Evolutionary conservation across 1,140 invertebrate genomes (phyloP).

Genomic region (Drosophila micromelanica): DNA sequence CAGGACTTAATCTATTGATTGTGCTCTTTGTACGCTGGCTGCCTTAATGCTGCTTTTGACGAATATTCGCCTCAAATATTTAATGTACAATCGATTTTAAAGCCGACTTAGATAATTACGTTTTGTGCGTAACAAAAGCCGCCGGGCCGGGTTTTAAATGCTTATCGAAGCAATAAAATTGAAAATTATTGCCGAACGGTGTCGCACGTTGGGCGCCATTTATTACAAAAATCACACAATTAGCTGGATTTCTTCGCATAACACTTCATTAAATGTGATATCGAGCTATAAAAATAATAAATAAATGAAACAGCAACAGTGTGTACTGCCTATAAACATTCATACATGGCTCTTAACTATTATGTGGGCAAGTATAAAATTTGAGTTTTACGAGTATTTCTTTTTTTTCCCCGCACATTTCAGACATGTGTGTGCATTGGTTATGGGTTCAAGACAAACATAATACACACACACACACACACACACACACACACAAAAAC

Average conservation of each 20-base stretch:
- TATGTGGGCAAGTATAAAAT: conserved; percentile 8
- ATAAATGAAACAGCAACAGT: neutral
- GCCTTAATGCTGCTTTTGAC: neutral
- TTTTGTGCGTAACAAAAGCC: neutral
- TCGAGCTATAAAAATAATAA: neutral
- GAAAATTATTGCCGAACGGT: neutral
- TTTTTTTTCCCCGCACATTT: neutral
- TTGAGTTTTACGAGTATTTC: conserved; percentile 17
- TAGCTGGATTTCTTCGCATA: neutral
- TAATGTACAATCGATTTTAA: neutral
- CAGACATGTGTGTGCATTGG: too few species aligned
- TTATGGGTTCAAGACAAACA: conserved; percentile 13
- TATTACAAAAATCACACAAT: neutral
- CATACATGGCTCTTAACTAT: conserved; percentile 2
- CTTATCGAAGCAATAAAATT: conserved; percentile 14
- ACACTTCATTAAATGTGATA: neutral
- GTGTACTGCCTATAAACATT: neutral
- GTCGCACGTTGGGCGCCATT: neutral
- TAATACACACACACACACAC: conserved; percentile 15
- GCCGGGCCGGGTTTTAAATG: neutral
- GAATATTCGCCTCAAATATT: neutral
- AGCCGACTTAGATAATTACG: conserved; percentile 13
- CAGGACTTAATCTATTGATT: neutral
- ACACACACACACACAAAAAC: conserved; percentile 1
- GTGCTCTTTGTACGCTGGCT: neutral